Base-by-base conservation (phyloP, 2,797 vertebrate genomes). In the Fringilla coelebs region DNA sequence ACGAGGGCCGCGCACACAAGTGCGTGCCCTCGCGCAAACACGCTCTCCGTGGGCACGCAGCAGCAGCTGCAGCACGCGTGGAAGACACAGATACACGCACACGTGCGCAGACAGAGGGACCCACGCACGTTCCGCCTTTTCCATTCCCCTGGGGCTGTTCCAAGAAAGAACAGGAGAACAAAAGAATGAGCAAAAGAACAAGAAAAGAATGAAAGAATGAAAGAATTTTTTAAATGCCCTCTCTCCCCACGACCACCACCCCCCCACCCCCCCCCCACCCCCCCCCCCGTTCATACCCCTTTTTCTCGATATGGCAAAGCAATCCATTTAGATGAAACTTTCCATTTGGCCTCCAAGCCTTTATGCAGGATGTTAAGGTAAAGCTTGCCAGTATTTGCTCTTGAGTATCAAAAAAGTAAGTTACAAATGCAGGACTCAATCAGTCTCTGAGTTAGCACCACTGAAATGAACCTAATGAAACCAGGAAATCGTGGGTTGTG, bases 101-200 rank as follows among this genome's bases (percentile, higher is more conserved):
- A 1, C 2, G 3, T 20, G 13, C 1, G 5, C 34, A 1, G 16
- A 3, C 2, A 17, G 29, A 17, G 32, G 22, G 7, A 52, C 9
- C 11, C 66, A 32, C 4, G 2, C 29, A 18, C 38, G 3, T 17
- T 4, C 26, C 1, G 4, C 26, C 21, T 25, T 17, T 31, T 10
- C 54, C 51, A 3, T 18, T 22, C 40, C 58, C 5, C 43, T 31
- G 22, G 6, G 11, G 7, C 20, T 18, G 13, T 22, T 43, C 26
- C 62, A 41, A 45, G 9, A 57, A 66, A 68, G 19, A 31, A 18
- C 3, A 18, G 45, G 18, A n/a, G 10, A 60, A 38, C 13, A 68
- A 61, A 38, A 38, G 38, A 45, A 52, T n/a, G 32, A 51, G 32
- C 21, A 18, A 66, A 66, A 67, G 28, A 68, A 24, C 10, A n/a